Percentiles rank a stretch among this genome's conserved stretches.
phyloP scores from a whole-genome alignment of 2,888 invertebrate genomes.

The Diarsia brunnea region DNA sequence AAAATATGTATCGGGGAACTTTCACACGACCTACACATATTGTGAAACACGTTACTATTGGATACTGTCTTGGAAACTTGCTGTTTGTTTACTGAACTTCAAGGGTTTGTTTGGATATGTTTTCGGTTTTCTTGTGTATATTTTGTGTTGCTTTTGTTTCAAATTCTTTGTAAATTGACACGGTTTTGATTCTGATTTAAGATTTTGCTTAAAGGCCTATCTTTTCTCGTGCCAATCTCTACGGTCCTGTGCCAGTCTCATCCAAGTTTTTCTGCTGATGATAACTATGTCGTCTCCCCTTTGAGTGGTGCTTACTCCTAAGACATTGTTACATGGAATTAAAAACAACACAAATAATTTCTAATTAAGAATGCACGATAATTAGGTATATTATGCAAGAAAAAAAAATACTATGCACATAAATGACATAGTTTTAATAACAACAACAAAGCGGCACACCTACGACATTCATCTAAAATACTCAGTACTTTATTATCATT shows the following conservation, averaged over 20 bases:
- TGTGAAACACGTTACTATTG: slow-evolving; percentile 44
- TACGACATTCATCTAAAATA: neutral
- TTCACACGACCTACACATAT: slow-evolving; percentile 56
- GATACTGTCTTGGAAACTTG: slow-evolving; percentile 49
- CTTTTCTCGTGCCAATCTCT: no score
- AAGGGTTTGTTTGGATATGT: slow-evolving; percentile 8
- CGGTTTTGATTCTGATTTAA: neutral
- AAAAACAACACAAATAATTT: no score
- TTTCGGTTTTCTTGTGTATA: neutral
- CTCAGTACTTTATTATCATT: slow-evolving; percentile 20
- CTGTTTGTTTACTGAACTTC: slow-evolving; percentile 24
- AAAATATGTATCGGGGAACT: slow-evolving; percentile 76
- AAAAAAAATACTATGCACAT: slow-evolving; percentile 4
- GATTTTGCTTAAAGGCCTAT: no score
- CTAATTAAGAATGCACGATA: neutral
- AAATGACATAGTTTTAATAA: neutral
- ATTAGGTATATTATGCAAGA: neutral
- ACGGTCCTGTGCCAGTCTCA: no score
- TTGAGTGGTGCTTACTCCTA: no score
- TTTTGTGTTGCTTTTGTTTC: neutral
- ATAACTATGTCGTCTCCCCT: no score
- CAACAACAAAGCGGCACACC: slow-evolving; percentile 2
- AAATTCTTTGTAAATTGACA: neutral
- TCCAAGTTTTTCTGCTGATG: no score
- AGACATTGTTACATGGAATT: no score